Conservation (phyloP, 2,113 vertebrate species). For the Struthio camelus region DNA sequence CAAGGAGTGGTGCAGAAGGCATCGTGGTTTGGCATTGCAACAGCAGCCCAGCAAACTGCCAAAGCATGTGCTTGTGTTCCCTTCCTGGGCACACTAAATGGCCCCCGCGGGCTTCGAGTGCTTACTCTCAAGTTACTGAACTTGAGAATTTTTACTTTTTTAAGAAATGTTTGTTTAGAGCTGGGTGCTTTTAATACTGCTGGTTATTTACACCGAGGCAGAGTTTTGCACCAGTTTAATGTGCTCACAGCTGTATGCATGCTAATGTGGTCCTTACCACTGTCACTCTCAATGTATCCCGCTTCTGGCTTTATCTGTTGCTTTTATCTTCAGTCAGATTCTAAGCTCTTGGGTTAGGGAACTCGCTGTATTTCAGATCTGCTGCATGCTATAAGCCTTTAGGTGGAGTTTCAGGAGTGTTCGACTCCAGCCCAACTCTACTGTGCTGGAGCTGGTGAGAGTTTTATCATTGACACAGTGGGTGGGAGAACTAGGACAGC, state of each 20-base stretch:
- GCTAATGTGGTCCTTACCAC: not conserved
- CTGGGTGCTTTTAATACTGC: not conserved
- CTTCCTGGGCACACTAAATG: rapidly evolving
- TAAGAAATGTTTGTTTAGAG: not conserved
- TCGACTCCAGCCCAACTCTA: not conserved
- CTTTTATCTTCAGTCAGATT: not conserved
- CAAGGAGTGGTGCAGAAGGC: not conserved
- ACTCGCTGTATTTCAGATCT: not conserved
- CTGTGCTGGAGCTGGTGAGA: not conserved
- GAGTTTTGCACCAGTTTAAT: not conserved
- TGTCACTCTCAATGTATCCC: not conserved
- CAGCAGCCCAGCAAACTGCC: not conserved
- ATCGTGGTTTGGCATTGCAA: not conserved
- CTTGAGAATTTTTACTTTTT: not conserved
- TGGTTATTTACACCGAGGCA: not conserved
- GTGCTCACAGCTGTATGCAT: not conserved
- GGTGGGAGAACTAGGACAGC: not conserved
- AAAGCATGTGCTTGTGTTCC: not conserved
- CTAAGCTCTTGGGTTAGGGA: not conserved
- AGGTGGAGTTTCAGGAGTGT: not conserved
- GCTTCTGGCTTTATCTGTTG: not conserved
- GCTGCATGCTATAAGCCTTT: not conserved
- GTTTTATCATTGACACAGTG: not conserved
- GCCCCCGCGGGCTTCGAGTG: rapidly evolving
- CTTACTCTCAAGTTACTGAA: not conserved